These are phyloP conservation scores for Crotalus horridus DNA, from an alignment of 2,113 vertebrate genomes.

Conservation along the genomic window DNA sequence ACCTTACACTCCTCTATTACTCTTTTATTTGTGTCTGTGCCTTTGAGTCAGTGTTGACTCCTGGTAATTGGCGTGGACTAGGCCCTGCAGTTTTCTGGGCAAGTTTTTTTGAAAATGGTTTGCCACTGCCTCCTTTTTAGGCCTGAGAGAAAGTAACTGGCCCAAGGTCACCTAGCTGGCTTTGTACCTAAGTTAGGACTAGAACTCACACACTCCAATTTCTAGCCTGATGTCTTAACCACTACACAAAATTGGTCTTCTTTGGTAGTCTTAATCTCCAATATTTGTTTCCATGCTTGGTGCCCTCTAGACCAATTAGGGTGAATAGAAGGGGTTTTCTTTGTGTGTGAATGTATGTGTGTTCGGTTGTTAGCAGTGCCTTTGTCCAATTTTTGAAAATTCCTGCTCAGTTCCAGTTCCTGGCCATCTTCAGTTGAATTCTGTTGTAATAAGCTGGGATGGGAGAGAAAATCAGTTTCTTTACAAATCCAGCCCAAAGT, in stretches of 20 bases:
- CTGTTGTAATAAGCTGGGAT: background rate
- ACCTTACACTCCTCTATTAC: background rate
- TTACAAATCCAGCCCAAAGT: background rate
- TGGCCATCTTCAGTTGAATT: background rate
- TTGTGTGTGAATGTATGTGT: no score
- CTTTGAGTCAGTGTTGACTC: background rate
- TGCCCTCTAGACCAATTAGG: background rate
- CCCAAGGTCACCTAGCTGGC: background rate
- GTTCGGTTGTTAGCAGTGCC: background rate
- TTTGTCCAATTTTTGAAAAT: background rate
- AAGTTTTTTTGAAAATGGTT: background rate
- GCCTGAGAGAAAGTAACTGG: background rate
- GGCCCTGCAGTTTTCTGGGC: background rate
- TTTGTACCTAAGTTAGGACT: background rate
- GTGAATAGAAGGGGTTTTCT: background rate
- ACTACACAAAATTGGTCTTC: background rate
- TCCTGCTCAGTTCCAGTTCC: background rate
- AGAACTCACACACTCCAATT: background rate
- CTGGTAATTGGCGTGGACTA: background rate
- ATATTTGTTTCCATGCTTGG: background rate
- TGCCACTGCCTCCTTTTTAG: background rate
- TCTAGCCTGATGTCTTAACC: background rate
- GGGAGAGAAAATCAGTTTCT: background rate
- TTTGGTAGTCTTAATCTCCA: background rate
- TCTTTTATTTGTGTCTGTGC: background rate